phyloP scores from a whole-genome alignment of 1,140 invertebrate species.

The Asobara japonica region DNA sequence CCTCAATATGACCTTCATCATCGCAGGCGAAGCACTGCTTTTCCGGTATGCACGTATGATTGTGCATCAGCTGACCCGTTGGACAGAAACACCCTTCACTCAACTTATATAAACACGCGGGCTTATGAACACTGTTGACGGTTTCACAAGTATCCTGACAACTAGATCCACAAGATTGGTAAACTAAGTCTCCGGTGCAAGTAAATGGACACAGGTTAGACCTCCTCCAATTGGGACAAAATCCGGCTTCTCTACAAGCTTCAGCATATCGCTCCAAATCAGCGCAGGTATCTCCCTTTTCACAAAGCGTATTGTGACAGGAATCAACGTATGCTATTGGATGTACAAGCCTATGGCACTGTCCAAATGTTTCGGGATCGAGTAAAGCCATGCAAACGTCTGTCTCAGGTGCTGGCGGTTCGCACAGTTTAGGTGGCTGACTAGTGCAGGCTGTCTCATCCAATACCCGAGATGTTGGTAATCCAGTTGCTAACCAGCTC shows the following conservation, averaged over 20 bases:
- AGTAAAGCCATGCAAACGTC: slow-evolving; percentile 75
- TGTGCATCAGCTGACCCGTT: slow-evolving; percentile 69
- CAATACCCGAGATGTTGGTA: slow-evolving; percentile 47
- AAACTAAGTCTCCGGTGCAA: slow-evolving; percentile 71
- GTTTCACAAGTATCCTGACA: slow-evolving; percentile 79
- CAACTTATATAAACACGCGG: slow-evolving; percentile 65
- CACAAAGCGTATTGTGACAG: slow-evolving; percentile 76
- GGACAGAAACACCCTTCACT: slow-evolving; percentile 88
- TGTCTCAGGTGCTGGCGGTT: slow-evolving; percentile 57
- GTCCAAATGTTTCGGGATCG: slow-evolving; percentile 72
- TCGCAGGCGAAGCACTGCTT: slow-evolving; percentile 74
- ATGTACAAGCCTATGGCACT: slow-evolving; percentile 79
- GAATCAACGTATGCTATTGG: slow-evolving; percentile 73
- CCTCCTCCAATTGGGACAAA: slow-evolving; percentile 78
- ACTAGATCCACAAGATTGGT: slow-evolving; percentile 73
- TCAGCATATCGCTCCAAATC: slow-evolving; percentile 77
- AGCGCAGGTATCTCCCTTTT: slow-evolving; percentile 70
- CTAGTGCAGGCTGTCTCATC: slow-evolving; percentile 46
- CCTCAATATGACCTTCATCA: slow-evolving; percentile 71
- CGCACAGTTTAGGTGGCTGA: slow-evolving; percentile 61
- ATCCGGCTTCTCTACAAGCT: slow-evolving; percentile 73
- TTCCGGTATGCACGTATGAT: slow-evolving; percentile 58
- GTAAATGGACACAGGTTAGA: slow-evolving; percentile 72
- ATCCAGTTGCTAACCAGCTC: slow-evolving; percentile 70
- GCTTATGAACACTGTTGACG: slow-evolving; percentile 44